A percentile compares a stretch with the other conserved stretches of the same genome.
These are phyloP conservation scores for Chlorocebus sabaeus DNA, from an alignment of 2,113 vertebrate species.

Conservation along the genomic window DNA sequence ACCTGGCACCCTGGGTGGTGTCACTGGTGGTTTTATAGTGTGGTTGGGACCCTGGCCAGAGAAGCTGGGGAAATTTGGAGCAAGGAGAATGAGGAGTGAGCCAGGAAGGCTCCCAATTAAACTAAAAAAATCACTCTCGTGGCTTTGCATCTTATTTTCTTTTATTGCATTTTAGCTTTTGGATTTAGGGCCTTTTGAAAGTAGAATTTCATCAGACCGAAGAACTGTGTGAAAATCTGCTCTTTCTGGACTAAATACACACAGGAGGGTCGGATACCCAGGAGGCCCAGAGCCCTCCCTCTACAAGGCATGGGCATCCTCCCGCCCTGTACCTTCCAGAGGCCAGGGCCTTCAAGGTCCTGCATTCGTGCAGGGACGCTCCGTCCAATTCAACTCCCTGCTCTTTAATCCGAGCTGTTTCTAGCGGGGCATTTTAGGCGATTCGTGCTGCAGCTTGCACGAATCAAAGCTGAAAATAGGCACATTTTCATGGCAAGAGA, in stretches of 20 bases:
- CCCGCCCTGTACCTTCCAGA: fast-evolving
- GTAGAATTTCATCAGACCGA: neutral
- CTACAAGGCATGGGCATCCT: fast-evolving
- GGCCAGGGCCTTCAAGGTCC: too few species aligned
- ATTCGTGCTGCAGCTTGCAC: fast-evolving
- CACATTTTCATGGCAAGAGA: neutral
- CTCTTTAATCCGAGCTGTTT: neutral
- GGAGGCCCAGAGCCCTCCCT: neutral
- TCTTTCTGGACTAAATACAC: neutral
- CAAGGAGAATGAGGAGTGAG: neutral
- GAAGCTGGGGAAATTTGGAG: neutral
- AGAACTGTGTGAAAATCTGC: neutral
- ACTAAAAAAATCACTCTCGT: neutral
- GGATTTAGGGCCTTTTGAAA: neutral
- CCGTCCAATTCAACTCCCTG: too few species aligned
- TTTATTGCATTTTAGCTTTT: neutral
- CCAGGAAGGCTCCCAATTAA: neutral
- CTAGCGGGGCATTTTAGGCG: neutral
- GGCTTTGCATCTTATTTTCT: neutral
- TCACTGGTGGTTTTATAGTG: neutral
- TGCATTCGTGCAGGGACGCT: neutral
- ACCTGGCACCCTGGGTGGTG: neutral
- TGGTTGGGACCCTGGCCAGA: neutral
- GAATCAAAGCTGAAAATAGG: neutral
- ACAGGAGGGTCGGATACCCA: neutral